A percentile compares a stretch with the other conserved stretches of the same genome.
Conservation (phyloP, 2,113 vertebrate species). For the Uria aalge region DNA sequence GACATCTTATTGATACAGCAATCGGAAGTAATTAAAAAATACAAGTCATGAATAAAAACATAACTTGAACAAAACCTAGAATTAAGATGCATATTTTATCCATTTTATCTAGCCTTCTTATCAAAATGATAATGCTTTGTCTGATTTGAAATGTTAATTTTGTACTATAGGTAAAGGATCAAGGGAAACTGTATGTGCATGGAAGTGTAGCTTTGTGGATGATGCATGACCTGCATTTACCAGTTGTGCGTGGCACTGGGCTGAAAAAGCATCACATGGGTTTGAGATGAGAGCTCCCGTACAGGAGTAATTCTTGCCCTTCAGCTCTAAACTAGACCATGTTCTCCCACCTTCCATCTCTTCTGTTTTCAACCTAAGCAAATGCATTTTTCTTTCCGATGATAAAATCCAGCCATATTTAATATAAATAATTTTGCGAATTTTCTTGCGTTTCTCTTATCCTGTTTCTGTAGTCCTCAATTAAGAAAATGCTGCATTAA, state of each 20-base stretch:
- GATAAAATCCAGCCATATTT: neutral
- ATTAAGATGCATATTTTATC: neutral
- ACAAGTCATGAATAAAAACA: neutral
- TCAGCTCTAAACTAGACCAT: neutral
- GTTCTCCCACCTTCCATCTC: neutral
- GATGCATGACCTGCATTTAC: neutral
- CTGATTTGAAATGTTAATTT: neutral
- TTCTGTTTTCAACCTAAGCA: neutral
- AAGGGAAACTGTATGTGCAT: neutral
- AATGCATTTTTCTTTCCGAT: neutral
- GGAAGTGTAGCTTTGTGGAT: neutral
- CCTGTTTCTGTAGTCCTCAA: neutral
- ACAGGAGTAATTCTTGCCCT: neutral
- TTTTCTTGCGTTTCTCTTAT: neutral
- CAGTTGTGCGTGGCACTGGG: neutral
- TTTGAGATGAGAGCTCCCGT: fast-evolving
- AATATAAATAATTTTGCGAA: neutral
- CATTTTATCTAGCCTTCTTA: neutral
- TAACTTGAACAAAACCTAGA: neutral
- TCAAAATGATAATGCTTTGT: neutral
- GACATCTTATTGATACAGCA: neutral
- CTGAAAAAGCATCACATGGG: neutral
- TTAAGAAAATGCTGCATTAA: neutral
- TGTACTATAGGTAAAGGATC: neutral
- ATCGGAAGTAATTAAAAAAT: neutral